Evolutionary conservation across 2,888 invertebrate species (phyloP), one percentile per base, ranked within the genome.

Genomic region (Xylota sylvarum): DNA sequence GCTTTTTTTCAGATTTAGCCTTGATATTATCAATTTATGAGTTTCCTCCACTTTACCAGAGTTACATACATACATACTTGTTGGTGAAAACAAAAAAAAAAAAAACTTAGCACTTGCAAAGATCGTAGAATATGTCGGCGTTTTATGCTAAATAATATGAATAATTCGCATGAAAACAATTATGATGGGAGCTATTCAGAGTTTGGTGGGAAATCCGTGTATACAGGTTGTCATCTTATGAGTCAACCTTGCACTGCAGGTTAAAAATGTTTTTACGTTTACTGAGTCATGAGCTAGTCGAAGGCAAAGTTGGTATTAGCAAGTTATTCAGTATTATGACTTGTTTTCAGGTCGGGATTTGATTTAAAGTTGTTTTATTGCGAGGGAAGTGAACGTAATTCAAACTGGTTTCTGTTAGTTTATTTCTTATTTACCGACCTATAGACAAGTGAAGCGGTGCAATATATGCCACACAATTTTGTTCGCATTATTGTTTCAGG

Each of bases 221-320:
- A 60, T 60, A 52, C 32, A 27, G 43, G n/a, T 46, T 35, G 62
- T 76, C 46, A 69, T 62, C 72, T 67, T 67, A 37, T 84, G 73
- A 79, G 55, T 73, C 72, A 78, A 67, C 78, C 83, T 83, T 78
- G 72, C 55, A 35, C 64, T 48, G 64, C 65, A 48, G 43, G 30
- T 70, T 70, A 65, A 64, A 48, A 27, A 17, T 65, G 23, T 30
- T 30, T 62, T 48, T 32, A 64, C 43, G 37, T 55, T 65, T 40
- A n/a, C 32, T 60, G 79, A 84, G 55, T 84, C 83, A 84, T 40
- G 30, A 52, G 27, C 12, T 37, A 52, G 43, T 55, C 50, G 67
- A 73, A 78, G 67, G 62, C 50, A 46, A 37, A n/a, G 46, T 76
- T 79, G 70, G 17, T 10, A 58, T 48, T 37, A 35, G 69, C 35